Conservation (phyloP, 2,113 vertebrate species). For the Mellivora capensis region DNA sequence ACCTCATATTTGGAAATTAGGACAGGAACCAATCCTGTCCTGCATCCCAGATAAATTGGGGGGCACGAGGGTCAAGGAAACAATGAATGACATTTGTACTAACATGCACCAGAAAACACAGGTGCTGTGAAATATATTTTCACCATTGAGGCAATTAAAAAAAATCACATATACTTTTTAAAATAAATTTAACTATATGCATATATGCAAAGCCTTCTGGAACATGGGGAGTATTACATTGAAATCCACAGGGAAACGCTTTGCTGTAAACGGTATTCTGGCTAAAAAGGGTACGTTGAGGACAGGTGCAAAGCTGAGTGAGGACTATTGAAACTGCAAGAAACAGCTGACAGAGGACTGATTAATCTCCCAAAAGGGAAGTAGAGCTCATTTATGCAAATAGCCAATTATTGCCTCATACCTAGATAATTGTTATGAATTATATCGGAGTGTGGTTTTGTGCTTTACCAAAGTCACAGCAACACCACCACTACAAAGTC, state of each 20-base stretch:
- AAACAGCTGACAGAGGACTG: background rate
- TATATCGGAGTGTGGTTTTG: background rate
- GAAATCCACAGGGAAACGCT: background rate
- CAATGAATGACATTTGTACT: background rate
- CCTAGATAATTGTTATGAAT: background rate
- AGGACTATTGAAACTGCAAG: background rate
- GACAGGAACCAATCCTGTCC: background rate
- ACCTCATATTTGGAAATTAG: background rate
- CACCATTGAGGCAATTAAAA: background rate
- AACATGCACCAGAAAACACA: background rate
- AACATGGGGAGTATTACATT: background rate
- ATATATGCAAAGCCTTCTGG: background rate
- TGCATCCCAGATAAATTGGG: background rate
- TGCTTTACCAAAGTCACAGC: background rate
- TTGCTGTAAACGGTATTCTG: background rate
- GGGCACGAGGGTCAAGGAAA: background rate
- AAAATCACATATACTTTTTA: background rate
- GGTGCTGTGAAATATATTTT: background rate
- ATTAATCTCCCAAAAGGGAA: background rate
- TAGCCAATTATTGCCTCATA: background rate
- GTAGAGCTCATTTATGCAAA: background rate
- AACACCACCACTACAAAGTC: background rate
- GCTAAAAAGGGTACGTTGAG: background rate
- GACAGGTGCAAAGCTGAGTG: background rate
- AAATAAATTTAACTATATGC: background rate